Evolutionary conservation across 1,140 invertebrate species (phyloP).

Genomic region (Anagrus nilaparvatae): DNA sequence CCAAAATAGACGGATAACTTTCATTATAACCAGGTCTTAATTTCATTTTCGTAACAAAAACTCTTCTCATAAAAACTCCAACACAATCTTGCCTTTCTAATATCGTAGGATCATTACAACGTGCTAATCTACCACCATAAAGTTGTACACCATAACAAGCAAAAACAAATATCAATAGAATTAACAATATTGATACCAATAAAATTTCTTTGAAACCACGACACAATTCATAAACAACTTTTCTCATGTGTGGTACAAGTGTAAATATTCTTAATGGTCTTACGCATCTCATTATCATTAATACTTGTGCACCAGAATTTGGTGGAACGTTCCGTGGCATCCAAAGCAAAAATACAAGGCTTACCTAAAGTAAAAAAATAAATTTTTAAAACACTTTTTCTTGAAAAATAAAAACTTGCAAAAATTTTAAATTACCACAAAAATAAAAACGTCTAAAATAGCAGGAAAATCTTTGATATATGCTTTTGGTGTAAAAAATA

Average conservation of each 20-base stretch:
- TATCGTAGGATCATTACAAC: slow-evolving; percentile 95
- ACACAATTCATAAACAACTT: slow-evolving; percentile 97
- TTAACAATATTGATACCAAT: slow-evolving; percentile 92
- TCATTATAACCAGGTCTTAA: slow-evolving; percentile 68
- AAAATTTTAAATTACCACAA: slow-evolving; percentile 64
- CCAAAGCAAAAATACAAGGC: slow-evolving; percentile 90
- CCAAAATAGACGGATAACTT: slow-evolving; percentile 87
- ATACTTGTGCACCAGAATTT: slow-evolving; percentile 83
- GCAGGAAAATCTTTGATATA: slow-evolving; percentile 96
- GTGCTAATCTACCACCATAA: slow-evolving; percentile 88
- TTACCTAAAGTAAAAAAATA: slow-evolving; percentile 52
- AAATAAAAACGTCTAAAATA: slow-evolving; percentile 94
- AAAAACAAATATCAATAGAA: slow-evolving; percentile 98
- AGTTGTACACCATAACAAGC: slow-evolving; percentile 97
- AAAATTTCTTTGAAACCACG: slow-evolving; percentile 99
- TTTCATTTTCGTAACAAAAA: slow-evolving; percentile 99
- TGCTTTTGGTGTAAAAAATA: slow-evolving; percentile 98
- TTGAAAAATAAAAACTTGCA: slow-evolving; percentile 7
- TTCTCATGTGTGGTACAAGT: slow-evolving; percentile 97
- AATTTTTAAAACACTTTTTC: slow-evolving; percentile 5
- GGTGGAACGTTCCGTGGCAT: slow-evolving; percentile 88
- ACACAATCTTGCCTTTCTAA: slow-evolving; percentile 76
- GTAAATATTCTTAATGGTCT: slow-evolving; percentile 95
- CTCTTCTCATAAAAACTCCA: slow-evolving; percentile 86
- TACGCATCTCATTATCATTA: slow-evolving; percentile 95